These are phyloP conservation scores for Bergia puertoricense DNA, from an alignment of 92 coral and sea anemone species.

Conservation along the genomic window DNA sequence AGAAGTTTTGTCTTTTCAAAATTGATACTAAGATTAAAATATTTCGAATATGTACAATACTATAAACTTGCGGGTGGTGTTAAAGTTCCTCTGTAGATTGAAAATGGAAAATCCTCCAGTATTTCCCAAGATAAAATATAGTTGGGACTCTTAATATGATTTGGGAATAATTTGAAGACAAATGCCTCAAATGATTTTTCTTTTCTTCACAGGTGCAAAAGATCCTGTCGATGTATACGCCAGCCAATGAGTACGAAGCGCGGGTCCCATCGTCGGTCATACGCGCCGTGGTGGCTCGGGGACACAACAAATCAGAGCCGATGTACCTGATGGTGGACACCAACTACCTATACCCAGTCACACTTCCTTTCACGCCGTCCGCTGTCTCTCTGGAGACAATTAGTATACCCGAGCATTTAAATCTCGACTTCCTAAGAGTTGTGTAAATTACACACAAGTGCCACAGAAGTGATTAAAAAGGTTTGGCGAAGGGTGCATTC, in stretches of 20 bases:
- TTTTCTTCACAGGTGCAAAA: constrained; percentile 79
- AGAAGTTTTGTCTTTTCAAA: too few relatives aligned
- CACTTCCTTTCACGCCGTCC: constrained; percentile 91
- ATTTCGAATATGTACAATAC: too few relatives aligned
- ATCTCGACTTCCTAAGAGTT: constrained; percentile 74
- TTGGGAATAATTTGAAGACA: background rate
- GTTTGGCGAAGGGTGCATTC: too few relatives aligned
- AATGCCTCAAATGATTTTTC: background rate
- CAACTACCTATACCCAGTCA: constrained; percentile 84
- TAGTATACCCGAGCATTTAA: constrained; percentile 77
- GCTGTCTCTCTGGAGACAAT: constrained; percentile 91
- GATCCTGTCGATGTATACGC: constrained; percentile 98
- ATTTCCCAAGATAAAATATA: too few relatives aligned
- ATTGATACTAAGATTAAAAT: too few relatives aligned
- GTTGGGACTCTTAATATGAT: background rate
- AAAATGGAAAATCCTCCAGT: too few relatives aligned
- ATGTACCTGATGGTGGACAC: constrained; percentile 94
- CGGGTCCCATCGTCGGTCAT: constrained; percentile 95
- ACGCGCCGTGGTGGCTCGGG: constrained; percentile 96
- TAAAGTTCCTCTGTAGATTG: too few relatives aligned
- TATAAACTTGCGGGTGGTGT: too few relatives aligned
- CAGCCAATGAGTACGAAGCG: constrained; percentile 96
- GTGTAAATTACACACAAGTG: constrained; percentile 40
- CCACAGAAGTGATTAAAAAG: background rate
- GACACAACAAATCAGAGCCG: constrained; percentile 91